These are phyloP conservation scores for Tetramorium alpestre DNA, from an alignment of 1,140 invertebrate genomes.

Conservation along the genomic window DNA sequence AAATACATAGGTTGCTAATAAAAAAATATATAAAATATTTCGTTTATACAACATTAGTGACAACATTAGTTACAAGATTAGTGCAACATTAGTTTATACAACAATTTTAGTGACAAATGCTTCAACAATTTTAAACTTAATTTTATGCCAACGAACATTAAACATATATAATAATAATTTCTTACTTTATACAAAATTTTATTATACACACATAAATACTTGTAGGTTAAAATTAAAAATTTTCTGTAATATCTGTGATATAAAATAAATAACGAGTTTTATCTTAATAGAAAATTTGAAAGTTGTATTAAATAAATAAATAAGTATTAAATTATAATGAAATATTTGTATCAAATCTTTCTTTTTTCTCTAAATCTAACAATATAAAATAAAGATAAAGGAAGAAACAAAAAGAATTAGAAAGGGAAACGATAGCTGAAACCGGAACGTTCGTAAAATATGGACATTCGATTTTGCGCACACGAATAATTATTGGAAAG, in stretches of 20 bases:
- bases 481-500: neutral
- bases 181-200: too few species aligned
- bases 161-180: too few species aligned
- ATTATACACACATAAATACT: neutral
- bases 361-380: neutral
- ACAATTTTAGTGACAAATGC: neutral
- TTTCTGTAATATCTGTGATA: neutral
- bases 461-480: neutral
- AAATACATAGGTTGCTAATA: neutral
- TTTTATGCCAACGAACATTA: neutral
- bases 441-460: neutral
- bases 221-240: neutral
- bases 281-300: neutral
- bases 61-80: too few species aligned
- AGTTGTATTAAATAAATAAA: neutral
- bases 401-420: neutral
- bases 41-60: neutral
- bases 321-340: neutral
- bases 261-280: neutral
- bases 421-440: neutral
- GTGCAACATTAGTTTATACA: neutral
- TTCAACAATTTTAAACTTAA: neutral
- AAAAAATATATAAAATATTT: neutral
- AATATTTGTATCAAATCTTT: neutral
- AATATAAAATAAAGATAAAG: neutral